These are phyloP conservation scores for Gracilinanus agilis DNA, from an alignment of 2,113 vertebrate genomes.

Conservation along the genomic window DNA sequence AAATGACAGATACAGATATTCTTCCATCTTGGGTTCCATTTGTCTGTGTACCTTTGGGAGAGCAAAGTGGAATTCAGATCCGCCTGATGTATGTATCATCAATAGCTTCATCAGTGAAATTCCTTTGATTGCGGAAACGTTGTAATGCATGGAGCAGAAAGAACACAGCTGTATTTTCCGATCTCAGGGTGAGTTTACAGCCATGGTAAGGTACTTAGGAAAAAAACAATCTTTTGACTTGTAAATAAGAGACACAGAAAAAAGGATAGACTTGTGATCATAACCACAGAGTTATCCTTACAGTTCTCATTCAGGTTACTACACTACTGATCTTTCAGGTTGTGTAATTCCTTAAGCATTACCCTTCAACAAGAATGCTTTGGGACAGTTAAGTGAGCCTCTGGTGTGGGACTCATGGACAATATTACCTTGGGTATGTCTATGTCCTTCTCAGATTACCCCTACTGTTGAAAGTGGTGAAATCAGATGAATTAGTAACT, in stretches of 20 bases:
- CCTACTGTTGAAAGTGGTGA: background rate
- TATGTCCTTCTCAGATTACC: background rate
- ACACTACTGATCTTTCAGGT: slow-evolving; percentile 68
- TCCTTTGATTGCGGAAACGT: slow-evolving; percentile 18
- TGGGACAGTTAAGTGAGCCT: background rate
- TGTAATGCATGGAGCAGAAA: background rate
- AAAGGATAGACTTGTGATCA: slow-evolving; percentile 76
- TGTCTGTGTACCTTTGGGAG: background rate
- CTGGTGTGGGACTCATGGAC: background rate
- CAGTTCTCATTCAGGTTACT: slow-evolving; percentile 64
- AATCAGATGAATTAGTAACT: background rate
- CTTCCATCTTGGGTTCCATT: slow-evolving; percentile 10
- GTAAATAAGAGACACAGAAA: slow-evolving; percentile 68
- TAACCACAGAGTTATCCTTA: slow-evolving; percentile 60
- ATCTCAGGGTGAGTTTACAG: background rate
- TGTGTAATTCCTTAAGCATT: slow-evolving; percentile 57
- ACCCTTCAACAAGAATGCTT: background rate
- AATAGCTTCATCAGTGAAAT: slow-evolving; percentile 10
- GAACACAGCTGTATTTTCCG: slow-evolving; percentile 18
- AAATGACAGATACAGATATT: slow-evolving; percentile 1
- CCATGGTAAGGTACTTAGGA: background rate
- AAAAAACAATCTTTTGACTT: slow-evolving; percentile 34
- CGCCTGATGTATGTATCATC: slow-evolving; percentile 12
- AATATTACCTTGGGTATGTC: background rate
- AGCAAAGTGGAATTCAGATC: background rate